Percentiles rank a stretch among this genome's conserved stretches.
Evolutionary conservation across 2,888 invertebrate species (phyloP).

Genomic region (Smittia aterrima): DNA sequence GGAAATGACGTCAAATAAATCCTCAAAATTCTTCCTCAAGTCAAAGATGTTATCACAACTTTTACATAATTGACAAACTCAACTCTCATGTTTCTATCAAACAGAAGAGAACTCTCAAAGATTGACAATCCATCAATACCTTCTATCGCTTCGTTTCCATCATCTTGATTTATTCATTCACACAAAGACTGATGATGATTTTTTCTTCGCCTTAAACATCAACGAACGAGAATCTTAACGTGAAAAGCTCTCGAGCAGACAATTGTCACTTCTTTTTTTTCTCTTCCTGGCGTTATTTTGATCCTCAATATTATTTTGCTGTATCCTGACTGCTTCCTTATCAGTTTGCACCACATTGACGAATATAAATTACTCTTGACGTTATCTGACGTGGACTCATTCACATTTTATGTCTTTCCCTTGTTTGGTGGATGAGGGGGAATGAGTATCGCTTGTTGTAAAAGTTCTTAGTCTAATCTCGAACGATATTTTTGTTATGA

Average conservation of each 20-base stretch:
- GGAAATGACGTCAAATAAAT: no score
- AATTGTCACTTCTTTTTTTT: neutral
- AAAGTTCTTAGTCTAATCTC: slow-evolving; percentile 35
- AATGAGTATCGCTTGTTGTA: neutral
- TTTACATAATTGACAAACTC: neutral
- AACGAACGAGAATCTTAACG: neutral
- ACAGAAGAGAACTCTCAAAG: neutral
- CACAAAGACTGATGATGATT: slow-evolving; percentile 2
- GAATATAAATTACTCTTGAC: slow-evolving; percentile 40
- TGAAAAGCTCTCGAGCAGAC: neutral
- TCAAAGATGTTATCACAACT: no score
- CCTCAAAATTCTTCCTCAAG: neutral
- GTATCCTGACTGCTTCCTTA: slow-evolving; percentile 31
- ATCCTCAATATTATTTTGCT: slow-evolving; percentile 28
- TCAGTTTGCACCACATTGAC: slow-evolving; percentile 40
- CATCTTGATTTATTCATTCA: slow-evolving; percentile 14
- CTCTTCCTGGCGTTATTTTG: slow-evolving; percentile 12
- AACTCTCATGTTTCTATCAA: neutral
- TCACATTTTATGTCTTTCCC: slow-evolving; percentile 21
- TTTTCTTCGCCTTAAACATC: neutral
- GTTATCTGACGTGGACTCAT: slow-evolving; percentile 38
- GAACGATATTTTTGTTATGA: slow-evolving; percentile 27
- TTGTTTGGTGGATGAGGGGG: neutral
- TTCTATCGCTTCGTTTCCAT: neutral
- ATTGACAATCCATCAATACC: slow-evolving; percentile 15